Evolutionary conservation across 2,797 vertebrate genomes (phyloP), one percentile per base, ranked within the genome.

Genomic region (Hyperoplus lanceolatus): DNA sequence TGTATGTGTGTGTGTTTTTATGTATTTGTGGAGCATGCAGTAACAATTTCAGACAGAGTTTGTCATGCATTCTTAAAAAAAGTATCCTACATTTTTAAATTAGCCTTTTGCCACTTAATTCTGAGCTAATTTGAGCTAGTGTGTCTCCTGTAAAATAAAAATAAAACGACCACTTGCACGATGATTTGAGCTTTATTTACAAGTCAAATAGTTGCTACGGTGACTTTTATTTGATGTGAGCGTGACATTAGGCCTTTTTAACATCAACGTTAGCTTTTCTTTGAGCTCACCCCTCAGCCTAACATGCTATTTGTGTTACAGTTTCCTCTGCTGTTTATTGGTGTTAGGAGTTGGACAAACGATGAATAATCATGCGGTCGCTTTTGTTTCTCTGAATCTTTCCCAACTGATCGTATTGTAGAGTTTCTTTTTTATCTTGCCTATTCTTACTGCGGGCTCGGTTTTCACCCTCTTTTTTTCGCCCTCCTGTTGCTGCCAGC

Each of bases 261-360:
- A 38, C n/a, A 42, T 63, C 21, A 49, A 14, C 12, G 43, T 29
- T 18, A 14, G 39, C 29, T 59, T 50, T 64, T 53, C 60, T 68
- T 41, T 69, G 54, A 70, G 55, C 38, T 59, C 3, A 2, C 21
- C 13, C 50, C 71, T 51, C 45, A 77, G 58, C 36, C 57, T 29
- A 57, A 61, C 73, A 51, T 76, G 38, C 16, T 56, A 15, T 49
- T 58, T 43, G 5, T 46, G 39, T 60, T 8, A 12, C 21, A 49
- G 59, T 48, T 61, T 48, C 45, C 38, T 36, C 58, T 67, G 13
- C 56, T 68, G 58, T 75, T 73, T 68, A 29, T 60, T 70, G 53
- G n/a, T 66, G 58, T 60, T 41, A 6, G 49, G 43, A 51, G 13
- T 66, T 13, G 29, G 3, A 29, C 29, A 29, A 29, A 29, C 29